phyloP scores from a whole-genome alignment of 2,888 invertebrate genomes.

The Ectobius pallidus region DNA sequence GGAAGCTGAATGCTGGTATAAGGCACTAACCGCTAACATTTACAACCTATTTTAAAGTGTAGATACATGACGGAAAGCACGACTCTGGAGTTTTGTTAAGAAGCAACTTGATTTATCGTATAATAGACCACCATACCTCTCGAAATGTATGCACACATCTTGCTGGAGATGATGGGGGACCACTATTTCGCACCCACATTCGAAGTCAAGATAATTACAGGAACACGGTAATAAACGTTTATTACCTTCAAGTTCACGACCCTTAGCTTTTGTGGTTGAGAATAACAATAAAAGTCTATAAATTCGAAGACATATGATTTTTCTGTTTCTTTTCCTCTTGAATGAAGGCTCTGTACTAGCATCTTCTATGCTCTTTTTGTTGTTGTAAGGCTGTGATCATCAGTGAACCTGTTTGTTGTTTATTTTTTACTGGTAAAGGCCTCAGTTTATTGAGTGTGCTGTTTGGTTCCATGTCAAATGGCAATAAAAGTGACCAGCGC shows the following conservation, averaged over 20 bases:
- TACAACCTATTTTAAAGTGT: neutral
- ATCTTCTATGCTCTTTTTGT: neutral
- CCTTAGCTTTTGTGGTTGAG: neutral
- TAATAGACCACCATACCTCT: neutral
- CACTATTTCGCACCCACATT: neutral
- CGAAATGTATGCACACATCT: neutral
- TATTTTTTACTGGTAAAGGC: neutral
- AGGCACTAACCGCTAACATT: neutral
- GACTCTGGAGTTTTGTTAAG: neutral
- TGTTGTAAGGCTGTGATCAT: neutral
- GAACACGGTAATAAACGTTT: conserved; percentile 25
- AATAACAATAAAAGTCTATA: conserved; percentile 18
- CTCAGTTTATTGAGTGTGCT: neutral
- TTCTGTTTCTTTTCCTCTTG: neutral
- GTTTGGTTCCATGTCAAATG: conserved; percentile 22
- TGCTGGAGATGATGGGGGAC: neutral
- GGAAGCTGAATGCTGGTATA: conserved; percentile 7
- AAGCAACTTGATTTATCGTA: neutral
- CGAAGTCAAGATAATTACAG: conserved; percentile 2
- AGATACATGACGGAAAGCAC: neutral
- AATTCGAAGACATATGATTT: conserved; percentile 3
- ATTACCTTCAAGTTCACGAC: neutral
- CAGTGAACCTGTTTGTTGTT: neutral
- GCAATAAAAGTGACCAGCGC: conserved; percentile 4
- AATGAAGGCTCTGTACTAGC: neutral